phyloP scores from a whole-genome alignment of 2,797 vertebrate species.

The Eupleurogrammus muticus region DNA sequence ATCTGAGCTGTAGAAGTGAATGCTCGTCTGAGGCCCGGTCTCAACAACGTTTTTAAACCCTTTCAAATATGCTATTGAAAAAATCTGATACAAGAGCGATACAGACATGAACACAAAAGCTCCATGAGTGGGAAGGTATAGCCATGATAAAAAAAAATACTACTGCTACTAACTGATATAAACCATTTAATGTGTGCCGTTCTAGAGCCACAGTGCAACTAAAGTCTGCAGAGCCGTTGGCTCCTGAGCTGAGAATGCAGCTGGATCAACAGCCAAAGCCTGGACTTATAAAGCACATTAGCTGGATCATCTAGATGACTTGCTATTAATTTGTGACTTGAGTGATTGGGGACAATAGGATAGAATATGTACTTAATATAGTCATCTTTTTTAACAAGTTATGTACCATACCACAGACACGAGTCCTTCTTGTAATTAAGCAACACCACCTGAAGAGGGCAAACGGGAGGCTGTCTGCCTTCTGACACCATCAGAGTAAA shows the following conservation, averaged over 20 bases:
- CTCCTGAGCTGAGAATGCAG: slow-evolving; percentile 13
- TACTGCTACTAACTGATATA: background rate
- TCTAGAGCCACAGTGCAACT: slow-evolving; percentile 38
- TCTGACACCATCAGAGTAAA: slow-evolving; percentile 15
- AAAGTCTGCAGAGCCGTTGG: slow-evolving; percentile 21
- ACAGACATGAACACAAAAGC: slow-evolving; percentile 16
- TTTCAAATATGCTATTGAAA: slow-evolving; percentile 23
- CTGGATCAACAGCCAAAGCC: slow-evolving; percentile 23
- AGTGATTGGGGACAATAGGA: background rate
- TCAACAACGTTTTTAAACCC: background rate
- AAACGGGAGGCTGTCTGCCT: slow-evolving; percentile 42
- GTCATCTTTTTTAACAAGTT: background rate
- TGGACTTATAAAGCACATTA: slow-evolving; percentile 19
- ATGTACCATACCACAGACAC: background rate
- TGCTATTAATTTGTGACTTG: slow-evolving; percentile 20
- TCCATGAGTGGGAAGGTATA: slow-evolving; percentile 24
- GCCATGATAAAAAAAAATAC: slow-evolving; percentile 18
- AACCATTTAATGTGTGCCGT: slow-evolving; percentile 17
- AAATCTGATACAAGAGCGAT: slow-evolving; percentile 14
- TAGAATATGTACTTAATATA: background rate
- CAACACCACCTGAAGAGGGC: slow-evolving; percentile 60
- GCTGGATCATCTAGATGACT: slow-evolving; percentile 11
- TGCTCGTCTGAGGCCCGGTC: background rate
- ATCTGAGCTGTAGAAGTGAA: slow-evolving; percentile 20
- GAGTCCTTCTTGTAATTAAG: slow-evolving; percentile 46